phyloP scores from a whole-genome alignment of 2,113 vertebrate genomes.

The Verasper variegatus region DNA sequence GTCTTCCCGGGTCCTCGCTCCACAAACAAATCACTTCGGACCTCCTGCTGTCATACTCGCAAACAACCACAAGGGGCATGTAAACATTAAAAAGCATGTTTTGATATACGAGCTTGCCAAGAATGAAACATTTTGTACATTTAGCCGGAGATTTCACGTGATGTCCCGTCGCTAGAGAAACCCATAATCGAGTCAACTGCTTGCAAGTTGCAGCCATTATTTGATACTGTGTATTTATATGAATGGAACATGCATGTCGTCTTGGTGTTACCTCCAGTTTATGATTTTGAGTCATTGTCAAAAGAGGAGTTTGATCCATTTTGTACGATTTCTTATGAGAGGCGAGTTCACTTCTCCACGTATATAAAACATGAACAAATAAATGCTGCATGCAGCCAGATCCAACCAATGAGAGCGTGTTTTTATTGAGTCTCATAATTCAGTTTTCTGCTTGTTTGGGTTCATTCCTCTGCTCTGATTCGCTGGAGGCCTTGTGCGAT shows the following conservation, averaged over 20 bases:
- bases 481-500: too few species aligned
- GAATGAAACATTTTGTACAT: slow-evolving; percentile 65
- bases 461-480: not conserved
- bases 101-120: slow-evolving; percentile 73
- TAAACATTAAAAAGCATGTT: slow-evolving; percentile 73
- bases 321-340: slow-evolving; percentile 85
- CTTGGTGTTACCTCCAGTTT: slow-evolving; percentile 66
- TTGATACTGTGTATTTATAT: slow-evolving; percentile 78
- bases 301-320: slow-evolving; percentile 66
- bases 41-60: slow-evolving; percentile 40
- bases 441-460: not conserved
- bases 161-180: slow-evolving; percentile 33
- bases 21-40: slow-evolving; percentile 9
- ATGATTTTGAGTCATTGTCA: slow-evolving; percentile 59
- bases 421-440: slow-evolving; percentile 39
- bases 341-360: slow-evolving; percentile 79
- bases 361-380: slow-evolving; percentile 82
- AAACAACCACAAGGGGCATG: slow-evolving; percentile 67
- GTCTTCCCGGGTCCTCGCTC: slow-evolving; percentile 43
- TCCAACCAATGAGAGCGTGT: not conserved
- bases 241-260: slow-evolving; percentile 82
- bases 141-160: slow-evolving; percentile 19
- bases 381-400: slow-evolving; percentile 90
- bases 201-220: slow-evolving; percentile 68
- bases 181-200: slow-evolving; percentile 52